phyloP scores from a whole-genome alignment of 2,113 vertebrate genomes.

The Chiloscyllium plagiosum region DNA sequence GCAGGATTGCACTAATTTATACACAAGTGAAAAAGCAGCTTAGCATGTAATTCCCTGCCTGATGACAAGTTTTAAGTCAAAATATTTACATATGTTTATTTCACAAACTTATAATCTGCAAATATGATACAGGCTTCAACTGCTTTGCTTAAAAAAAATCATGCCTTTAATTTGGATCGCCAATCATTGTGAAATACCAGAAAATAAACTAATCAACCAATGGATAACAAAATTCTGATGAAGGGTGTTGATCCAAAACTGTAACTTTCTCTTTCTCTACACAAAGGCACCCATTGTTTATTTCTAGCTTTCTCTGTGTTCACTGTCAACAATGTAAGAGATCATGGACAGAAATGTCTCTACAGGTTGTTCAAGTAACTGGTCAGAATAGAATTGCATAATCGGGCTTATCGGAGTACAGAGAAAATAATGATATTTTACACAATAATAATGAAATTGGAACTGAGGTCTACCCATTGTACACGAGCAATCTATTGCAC shows the following conservation, averaged over 20 bases:
- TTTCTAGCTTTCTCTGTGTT: neutral
- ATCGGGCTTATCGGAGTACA: neutral
- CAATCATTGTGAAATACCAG: neutral
- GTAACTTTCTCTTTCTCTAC: neutral
- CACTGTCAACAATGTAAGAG: neutral
- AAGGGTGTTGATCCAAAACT: neutral
- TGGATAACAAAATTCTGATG: neutral
- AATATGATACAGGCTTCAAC: neutral
- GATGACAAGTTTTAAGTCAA: neutral
- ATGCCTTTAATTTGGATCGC: neutral
- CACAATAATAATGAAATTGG: neutral
- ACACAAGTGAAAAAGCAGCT: neutral
- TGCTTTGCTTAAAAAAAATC: neutral
- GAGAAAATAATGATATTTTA: neutral
- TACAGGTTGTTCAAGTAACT: neutral
- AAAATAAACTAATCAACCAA: neutral
- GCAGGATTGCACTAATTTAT: neutral
- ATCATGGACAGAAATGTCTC: neutral
- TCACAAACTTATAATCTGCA: neutral
- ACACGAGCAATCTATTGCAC: neutral
- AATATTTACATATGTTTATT: neutral
- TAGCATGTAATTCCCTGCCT: neutral
- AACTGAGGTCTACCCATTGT: neutral
- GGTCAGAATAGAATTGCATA: neutral
- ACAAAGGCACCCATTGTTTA: neutral